Percentiles rank a stretch among this genome's conserved stretches.
phyloP scores from a whole-genome alignment of 2,888 invertebrate genomes.

The Drosophila pseudotakahashii region DNA sequence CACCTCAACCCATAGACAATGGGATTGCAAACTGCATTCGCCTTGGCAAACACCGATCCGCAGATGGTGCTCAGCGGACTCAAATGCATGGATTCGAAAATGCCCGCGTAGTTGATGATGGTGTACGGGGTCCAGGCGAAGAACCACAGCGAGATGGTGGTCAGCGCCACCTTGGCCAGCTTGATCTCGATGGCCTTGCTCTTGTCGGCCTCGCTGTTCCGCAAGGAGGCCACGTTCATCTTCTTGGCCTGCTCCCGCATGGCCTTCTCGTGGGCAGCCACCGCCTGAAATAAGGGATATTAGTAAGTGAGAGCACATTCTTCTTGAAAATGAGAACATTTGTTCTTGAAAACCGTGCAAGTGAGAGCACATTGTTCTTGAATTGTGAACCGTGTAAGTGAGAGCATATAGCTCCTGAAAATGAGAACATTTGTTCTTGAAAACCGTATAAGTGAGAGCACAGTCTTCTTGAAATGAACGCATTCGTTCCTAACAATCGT shows the following conservation, averaged over 20 bases:
- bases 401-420: no score
- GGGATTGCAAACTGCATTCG: constrained; percentile 86
- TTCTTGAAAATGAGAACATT: no score
- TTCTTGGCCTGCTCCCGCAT: constrained; percentile 88
- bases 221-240: constrained; percentile 87
- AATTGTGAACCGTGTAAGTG: no score
- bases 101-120: constrained; percentile 85
- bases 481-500: no score
- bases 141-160: constrained; percentile 88
- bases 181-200: constrained; percentile 86
- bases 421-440: no score
- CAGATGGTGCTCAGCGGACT: constrained; percentile 86
- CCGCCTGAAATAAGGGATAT: constrained; percentile 78
- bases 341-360: no score
- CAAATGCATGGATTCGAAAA: constrained; percentile 85
- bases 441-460: no score
- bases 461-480: no score
- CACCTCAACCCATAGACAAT: constrained; percentile 88
- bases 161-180: constrained; percentile 87
- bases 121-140: constrained; percentile 89
- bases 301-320: no score
- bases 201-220: constrained; percentile 85
- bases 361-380: no score
- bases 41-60: constrained; percentile 87
- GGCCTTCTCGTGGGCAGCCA: constrained; percentile 86